Evolutionary conservation across 1,140 invertebrate genomes (phyloP).

Genomic region (Zaprionus ornatus): DNA sequence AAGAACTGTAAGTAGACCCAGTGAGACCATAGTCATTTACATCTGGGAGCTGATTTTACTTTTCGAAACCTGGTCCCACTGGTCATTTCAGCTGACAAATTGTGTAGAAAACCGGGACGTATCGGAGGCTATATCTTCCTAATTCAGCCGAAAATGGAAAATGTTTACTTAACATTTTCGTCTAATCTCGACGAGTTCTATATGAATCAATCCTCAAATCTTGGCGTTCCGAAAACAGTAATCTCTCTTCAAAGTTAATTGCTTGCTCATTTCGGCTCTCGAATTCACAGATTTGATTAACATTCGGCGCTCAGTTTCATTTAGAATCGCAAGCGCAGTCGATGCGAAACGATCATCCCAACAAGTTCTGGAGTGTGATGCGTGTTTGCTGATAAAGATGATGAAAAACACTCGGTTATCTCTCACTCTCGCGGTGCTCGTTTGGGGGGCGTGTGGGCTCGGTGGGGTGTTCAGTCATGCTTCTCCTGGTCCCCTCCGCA

Average conservation of each 20-base stretch:
- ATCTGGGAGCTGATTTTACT: too few relatives aligned
- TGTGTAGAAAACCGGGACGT: too few relatives aligned
- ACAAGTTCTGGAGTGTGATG: neutral
- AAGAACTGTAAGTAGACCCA: too few relatives aligned
- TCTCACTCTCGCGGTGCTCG: neutral
- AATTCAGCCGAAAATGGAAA: too few relatives aligned
- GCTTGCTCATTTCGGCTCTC: neutral
- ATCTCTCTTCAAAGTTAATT: neutral
- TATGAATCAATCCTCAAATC: too few relatives aligned
- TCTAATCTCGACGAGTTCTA: too few relatives aligned
- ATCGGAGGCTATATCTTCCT: too few relatives aligned
- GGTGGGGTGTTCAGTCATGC: constrained; percentile 18
- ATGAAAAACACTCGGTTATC: neutral
- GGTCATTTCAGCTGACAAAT: too few relatives aligned
- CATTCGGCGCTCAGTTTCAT: constrained; percentile 13
- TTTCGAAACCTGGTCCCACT: too few relatives aligned
- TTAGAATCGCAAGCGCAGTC: constrained; percentile 16
- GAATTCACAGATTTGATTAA: constrained; percentile 9
- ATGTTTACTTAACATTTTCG: too few relatives aligned
- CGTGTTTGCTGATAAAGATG: neutral
- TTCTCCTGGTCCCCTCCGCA: constrained; percentile 36
- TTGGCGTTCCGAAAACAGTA: too few relatives aligned
- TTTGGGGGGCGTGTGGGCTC: neutral
- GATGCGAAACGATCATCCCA: constrained; percentile 15
- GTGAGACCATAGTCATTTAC: too few relatives aligned